A percentile compares a stretch with the other conserved stretches of the same genome.
These are phyloP conservation scores for Lasioglossum calceatum DNA, from an alignment of 2,888 invertebrate genomes.

Conservation along the genomic window DNA sequence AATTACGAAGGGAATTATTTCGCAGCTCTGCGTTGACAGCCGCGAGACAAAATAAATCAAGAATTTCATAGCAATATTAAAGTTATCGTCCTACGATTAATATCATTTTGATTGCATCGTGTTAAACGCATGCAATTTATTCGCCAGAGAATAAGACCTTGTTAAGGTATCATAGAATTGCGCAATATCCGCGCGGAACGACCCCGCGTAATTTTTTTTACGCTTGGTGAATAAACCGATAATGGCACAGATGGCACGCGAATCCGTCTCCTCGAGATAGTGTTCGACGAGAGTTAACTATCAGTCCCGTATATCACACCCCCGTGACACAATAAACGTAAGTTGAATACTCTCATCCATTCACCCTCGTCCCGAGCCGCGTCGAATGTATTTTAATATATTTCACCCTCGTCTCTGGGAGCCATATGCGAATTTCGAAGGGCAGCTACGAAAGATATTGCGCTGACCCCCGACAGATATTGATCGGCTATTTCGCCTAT, in stretches of 20 bases:
- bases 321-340: slow-evolving; percentile 52
- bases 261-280: slow-evolving; percentile 48
- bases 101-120: background rate
- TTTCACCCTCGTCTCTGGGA: slow-evolving; percentile 58
- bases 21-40: background rate
- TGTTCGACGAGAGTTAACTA: slow-evolving; percentile 40
- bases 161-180: background rate
- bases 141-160: background rate
- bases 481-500: slow-evolving; percentile 29
- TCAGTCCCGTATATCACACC: slow-evolving; percentile 12
- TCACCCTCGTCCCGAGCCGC: slow-evolving; percentile 40
- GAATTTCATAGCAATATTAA: background rate
- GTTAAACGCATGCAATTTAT: background rate
- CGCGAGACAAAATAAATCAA: too few relatives aligned
- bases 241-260: slow-evolving; percentile 64
- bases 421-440: slow-evolving; percentile 60
- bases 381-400: slow-evolving; percentile 73
- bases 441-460: slow-evolving; percentile 44
- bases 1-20: background rate
- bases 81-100: background rate
- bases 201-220: slow-evolving; percentile 18
- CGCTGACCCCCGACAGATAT: slow-evolving; percentile 42
- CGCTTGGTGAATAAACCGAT: slow-evolving; percentile 25
- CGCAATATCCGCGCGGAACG: slow-evolving; percentile 1
- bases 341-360: slow-evolving; percentile 62